Evolutionary conservation across 2,888 invertebrate genomes (phyloP).

Genomic region (Agrotis exclamationis): DNA sequence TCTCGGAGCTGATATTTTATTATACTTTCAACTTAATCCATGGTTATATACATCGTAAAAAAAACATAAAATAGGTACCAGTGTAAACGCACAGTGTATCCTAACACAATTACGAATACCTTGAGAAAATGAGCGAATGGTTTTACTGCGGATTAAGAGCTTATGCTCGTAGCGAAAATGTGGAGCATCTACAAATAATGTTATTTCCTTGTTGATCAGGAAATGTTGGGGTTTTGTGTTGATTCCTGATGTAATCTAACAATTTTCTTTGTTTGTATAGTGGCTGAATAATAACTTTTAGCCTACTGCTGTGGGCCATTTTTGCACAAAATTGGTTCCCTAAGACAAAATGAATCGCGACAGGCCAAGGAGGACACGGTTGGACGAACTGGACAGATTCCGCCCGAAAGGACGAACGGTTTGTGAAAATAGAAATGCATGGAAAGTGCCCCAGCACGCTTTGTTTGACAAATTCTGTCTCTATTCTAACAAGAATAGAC

Average conservation of each 20-base stretch:
- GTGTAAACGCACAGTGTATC: constrained; percentile 55
- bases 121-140: constrained; percentile 58
- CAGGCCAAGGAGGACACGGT: too few relatives aligned
- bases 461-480: too few relatives aligned
- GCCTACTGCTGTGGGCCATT: too few relatives aligned
- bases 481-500: too few relatives aligned
- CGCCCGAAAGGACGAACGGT: too few relatives aligned
- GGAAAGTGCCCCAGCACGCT: too few relatives aligned
- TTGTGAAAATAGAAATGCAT: too few relatives aligned
- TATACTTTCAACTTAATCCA: constrained; percentile 69
- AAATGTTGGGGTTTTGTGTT: constrained; percentile 1
- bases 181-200: constrained; percentile 17
- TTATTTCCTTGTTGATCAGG: constrained; percentile 27
- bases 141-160: constrained; percentile 53
- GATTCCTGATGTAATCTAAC: constrained; percentile 1
- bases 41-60: constrained; percentile 66
- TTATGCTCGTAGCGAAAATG: constrained; percentile 27
- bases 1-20: constrained; percentile 64
- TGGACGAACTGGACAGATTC: too few relatives aligned
- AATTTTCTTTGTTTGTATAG: background rate
- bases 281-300: too few relatives aligned
- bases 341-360: too few relatives aligned
- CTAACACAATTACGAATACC: constrained; percentile 61
- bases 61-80: constrained; percentile 63
- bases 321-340: too few relatives aligned